phyloP scores from a whole-genome alignment of 2,113 vertebrate genomes.

The Periophthalmus modestus region DNA sequence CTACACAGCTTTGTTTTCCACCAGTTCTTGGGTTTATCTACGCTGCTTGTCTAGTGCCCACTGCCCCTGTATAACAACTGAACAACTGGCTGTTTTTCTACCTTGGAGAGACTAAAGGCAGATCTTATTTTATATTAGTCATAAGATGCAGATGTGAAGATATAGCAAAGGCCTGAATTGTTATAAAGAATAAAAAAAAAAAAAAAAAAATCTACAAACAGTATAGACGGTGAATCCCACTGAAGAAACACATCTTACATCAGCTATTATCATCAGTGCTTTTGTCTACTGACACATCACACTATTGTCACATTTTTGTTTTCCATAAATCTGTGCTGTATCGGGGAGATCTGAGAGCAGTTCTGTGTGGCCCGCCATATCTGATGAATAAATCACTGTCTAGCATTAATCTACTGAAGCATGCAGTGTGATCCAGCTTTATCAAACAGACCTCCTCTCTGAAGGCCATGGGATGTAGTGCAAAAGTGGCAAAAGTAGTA shows the following conservation, averaged over 20 bases:
- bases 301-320: slow-evolving; percentile 13
- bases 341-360: slow-evolving; percentile 23
- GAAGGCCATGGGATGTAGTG: neutral
- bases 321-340: slow-evolving; percentile 25
- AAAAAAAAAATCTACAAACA: slow-evolving; percentile 14
- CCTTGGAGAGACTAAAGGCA: too few species aligned
- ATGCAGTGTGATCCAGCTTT: slow-evolving; percentile 31
- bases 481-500: neutral
- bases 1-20: neutral
- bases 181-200: too few species aligned
- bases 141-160: too few species aligned
- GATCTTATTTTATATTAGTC: slow-evolving; percentile 1
- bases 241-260: slow-evolving; percentile 24
- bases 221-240: neutral
- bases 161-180: too few species aligned
- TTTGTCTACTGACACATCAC: slow-evolving; percentile 32
- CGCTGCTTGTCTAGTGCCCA: neutral
- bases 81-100: too few species aligned
- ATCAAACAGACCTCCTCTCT: slow-evolving; percentile 23
- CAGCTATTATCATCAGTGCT: slow-evolving; percentile 28
- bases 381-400: slow-evolving; percentile 32
- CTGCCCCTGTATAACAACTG: too few species aligned
- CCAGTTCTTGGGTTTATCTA: neutral
- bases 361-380: slow-evolving; percentile 7
- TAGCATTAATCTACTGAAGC: slow-evolving; percentile 22